Percentiles rank a stretch among this genome's conserved stretches.
phyloP scores from a whole-genome alignment of 2,888 invertebrate genomes.

The Parnassius mnemosyne region DNA sequence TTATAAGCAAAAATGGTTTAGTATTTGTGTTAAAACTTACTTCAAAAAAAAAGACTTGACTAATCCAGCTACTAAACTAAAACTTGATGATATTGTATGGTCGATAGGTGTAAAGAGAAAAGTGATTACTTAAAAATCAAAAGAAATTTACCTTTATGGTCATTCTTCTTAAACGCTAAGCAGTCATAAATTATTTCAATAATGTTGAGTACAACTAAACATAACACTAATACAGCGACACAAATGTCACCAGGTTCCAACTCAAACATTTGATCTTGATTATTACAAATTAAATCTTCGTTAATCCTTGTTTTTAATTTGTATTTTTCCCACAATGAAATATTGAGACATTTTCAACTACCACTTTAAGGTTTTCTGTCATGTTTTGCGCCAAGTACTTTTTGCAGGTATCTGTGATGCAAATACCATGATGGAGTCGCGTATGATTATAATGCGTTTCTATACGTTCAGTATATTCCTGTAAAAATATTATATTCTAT shows the following conservation, averaged over 20 bases:
- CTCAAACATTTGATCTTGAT: conserved; percentile 33
- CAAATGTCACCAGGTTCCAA: conserved; percentile 49
- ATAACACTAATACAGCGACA: conserved; percentile 46
- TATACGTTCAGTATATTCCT: conserved; percentile 35
- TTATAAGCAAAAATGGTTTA: too few relatives aligned
- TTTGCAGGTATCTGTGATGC: conserved; percentile 33
- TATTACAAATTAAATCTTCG: conserved; percentile 48
- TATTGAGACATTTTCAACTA: conserved; percentile 39
- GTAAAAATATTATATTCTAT: conserved; percentile 14
- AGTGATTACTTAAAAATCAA: too few relatives aligned
- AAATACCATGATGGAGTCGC: conserved; percentile 33
- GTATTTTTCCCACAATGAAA: conserved; percentile 46
- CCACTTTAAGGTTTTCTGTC: conserved; percentile 22
- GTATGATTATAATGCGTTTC: conserved; percentile 37
- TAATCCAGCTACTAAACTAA: too few relatives aligned
- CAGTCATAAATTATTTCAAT: conserved; percentile 54
- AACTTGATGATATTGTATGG: too few relatives aligned
- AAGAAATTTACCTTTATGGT: too few relatives aligned
- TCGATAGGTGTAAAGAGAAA: too few relatives aligned
- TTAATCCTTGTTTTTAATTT: conserved; percentile 45
- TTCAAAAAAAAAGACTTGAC: too few relatives aligned
- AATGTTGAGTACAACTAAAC: conserved; percentile 48
- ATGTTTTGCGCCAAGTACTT: conserved; percentile 20
- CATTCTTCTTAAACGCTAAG: too few relatives aligned
- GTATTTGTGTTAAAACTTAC: too few relatives aligned